Conservation (phyloP, 2,797 vertebrate genomes). For the Anabacerthia variegaticeps region DNA sequence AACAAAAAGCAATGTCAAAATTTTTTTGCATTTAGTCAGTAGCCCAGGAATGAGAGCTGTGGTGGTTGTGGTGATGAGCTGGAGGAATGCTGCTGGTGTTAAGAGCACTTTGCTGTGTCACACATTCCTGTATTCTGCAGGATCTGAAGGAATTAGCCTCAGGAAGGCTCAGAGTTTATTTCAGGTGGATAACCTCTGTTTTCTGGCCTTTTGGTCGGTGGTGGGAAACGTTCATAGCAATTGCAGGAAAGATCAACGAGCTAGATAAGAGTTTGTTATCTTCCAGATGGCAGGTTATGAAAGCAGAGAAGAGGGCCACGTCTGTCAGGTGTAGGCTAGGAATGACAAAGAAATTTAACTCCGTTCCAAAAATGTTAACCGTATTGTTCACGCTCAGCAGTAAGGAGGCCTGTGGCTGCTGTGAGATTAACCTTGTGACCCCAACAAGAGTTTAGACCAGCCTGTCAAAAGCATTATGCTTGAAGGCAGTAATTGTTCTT, state of each 20-base stretch:
- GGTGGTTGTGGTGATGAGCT: constrained; percentile 28
- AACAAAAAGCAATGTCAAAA: constrained; percentile 35
- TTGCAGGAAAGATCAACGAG: not conserved
- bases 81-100: constrained; percentile 48
- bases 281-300: constrained; percentile 61
- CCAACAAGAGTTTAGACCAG: constrained; percentile 52
- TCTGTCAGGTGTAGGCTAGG: constrained; percentile 41
- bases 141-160: constrained; percentile 59
- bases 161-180: constrained; percentile 54
- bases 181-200: constrained; percentile 55
- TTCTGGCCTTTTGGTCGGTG: constrained; percentile 3
- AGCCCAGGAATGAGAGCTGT: constrained; percentile 39
- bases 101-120: constrained; percentile 57
- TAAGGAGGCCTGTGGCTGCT: constrained; percentile 43
- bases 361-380: constrained; percentile 53
- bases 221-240: not conserved
- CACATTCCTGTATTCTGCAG: constrained; percentile 50
- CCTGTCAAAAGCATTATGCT: constrained; percentile 46
- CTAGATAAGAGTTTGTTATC: constrained; percentile 52
- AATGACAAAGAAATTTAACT: constrained; percentile 58
- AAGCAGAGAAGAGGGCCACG: not conserved
- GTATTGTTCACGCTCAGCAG: constrained; percentile 54
- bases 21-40: constrained; percentile 34
- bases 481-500: constrained; percentile 6
- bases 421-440: constrained; percentile 61